These are phyloP conservation scores for Fabriciana adippe DNA, from an alignment of 2,888 invertebrate genomes.

Conservation along the genomic window DNA sequence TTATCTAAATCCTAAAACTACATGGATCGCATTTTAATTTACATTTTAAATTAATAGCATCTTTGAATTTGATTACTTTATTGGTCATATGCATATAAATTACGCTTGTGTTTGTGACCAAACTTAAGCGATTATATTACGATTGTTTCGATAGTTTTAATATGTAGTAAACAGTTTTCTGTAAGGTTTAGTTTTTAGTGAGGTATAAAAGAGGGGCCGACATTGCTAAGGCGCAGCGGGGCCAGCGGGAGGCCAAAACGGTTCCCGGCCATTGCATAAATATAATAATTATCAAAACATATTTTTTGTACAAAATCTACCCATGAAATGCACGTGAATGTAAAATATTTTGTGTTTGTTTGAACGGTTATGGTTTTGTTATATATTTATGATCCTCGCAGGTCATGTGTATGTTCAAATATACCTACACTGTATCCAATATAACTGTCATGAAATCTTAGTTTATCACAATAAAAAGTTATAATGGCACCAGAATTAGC, in stretches of 20 bases:
- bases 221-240: slow-evolving; percentile 59
- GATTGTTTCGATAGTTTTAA: slow-evolving; percentile 41
- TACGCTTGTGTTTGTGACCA: slow-evolving; percentile 12
- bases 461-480: too few species aligned
- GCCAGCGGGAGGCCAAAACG: slow-evolving; percentile 61
- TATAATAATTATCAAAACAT: slow-evolving; percentile 63
- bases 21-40: slow-evolving; percentile 13
- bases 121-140: slow-evolving; percentile 4
- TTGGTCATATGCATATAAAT: slow-evolving; percentile 12
- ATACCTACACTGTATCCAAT: too few species aligned
- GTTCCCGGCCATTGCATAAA: slow-evolving; percentile 63
- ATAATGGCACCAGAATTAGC: too few species aligned
- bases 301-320: slow-evolving; percentile 44
- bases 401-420: neutral
- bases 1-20: slow-evolving; percentile 2
- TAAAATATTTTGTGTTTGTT: slow-evolving; percentile 32
- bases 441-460: too few species aligned
- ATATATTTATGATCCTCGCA: slow-evolving; percentile 17
- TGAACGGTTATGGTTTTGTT: slow-evolving; percentile 28
- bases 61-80: slow-evolving; percentile 19
- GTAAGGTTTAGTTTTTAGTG: slow-evolving; percentile 68
- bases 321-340: slow-evolving; percentile 36
- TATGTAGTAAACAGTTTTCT: slow-evolving; percentile 46
- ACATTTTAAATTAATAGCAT: slow-evolving; percentile 12
- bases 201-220: slow-evolving; percentile 63